Evolutionary conservation across 35 echinoderm and acorn worm species (phyloP), one percentile per base, ranked within the genome.

Genomic region (Acanthaster planci): DNA sequence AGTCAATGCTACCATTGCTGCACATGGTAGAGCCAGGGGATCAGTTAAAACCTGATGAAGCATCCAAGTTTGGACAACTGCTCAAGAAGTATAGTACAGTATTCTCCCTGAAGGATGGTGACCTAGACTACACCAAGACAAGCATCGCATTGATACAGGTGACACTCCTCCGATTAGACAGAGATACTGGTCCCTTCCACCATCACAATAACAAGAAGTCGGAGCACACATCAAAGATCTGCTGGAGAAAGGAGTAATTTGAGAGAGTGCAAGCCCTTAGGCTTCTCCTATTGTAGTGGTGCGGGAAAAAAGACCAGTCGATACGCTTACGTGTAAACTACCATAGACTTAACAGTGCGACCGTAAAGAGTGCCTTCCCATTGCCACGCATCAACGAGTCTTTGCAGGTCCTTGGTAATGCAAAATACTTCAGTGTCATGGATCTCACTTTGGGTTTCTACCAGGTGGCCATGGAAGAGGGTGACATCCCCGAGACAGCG

Each of bases 281-380:
- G 89, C 89, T 1, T 78, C 81, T 10, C 89, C 89, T 15, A 85
- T 80, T 52, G 89, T 90, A 29, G 64, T 90, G 7, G 89, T 90
- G 19, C 64, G 56, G 18, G n/a, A 89, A 89, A 35, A 89, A 89
- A 39, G 87, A 89, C 78, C 55, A 59, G 17, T 38, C 54, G n/a
- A 38, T 85, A 8, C 10, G 80, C 39, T 38, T 90, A 1, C 83
- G 87, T 77, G 77, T 90, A 47, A 80, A 90, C 67, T 90, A 75
- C 38, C 15, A 80, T 10, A 39, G 51, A 29, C 23, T 88, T 15
- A 88, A 88, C 27, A 39, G 37, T 6, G 10, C 27, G 1, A 84
- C 88, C n/a, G 52, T 79, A 35, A 85, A 77, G 39, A 76, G 86
- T 37, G 64, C 82, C n/a, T 91, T 79, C 72, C n/a, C 82, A 21